Conservation (phyloP, 2,797 vertebrate genomes). For the Apodemus agrarius region DNA sequence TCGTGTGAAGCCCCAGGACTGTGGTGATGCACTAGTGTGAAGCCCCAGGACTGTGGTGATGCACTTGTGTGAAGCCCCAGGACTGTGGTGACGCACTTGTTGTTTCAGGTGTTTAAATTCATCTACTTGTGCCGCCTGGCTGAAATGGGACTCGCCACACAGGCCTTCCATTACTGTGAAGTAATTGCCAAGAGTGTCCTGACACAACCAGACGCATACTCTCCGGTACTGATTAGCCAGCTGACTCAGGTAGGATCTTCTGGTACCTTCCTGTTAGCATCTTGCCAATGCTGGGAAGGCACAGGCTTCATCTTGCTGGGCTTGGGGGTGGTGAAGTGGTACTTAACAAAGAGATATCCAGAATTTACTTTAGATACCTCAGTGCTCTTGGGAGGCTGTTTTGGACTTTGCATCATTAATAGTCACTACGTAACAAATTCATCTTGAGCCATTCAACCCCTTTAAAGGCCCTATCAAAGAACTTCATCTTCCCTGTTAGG, state of each 20-base stretch:
- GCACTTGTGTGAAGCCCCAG: not conserved
- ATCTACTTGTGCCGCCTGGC: conserved; percentile 97
- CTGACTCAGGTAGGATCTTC: conserved; percentile 91
- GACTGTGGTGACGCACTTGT: not conserved
- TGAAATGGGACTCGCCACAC: conserved; percentile 94
- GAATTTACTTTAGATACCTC: not conserved
- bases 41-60: not conserved
- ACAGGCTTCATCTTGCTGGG: not conserved
- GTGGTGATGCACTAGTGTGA: not conserved
- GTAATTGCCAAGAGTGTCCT: conserved; percentile 93
- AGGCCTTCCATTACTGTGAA: conserved; percentile 99
- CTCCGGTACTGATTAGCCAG: conserved; percentile 93
- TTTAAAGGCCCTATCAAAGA: accelerated
- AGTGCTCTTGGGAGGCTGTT: accelerated
- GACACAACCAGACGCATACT: conserved; percentile 89
- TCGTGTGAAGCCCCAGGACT: too few relatives aligned
- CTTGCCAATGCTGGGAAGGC: not conserved
- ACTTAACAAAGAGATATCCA: not conserved
- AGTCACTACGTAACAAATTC: accelerated
- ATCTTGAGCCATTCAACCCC: not conserved
- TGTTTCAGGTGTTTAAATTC: conserved; percentile 95
- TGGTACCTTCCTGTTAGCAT: accelerated
- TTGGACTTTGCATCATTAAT: not conserved
- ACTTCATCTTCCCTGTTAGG: accelerated
- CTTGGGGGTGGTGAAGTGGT: too few relatives aligned